Evolutionary conservation across 1,140 invertebrate species (phyloP).

Genomic region (Drosophila bifasciata): DNA sequence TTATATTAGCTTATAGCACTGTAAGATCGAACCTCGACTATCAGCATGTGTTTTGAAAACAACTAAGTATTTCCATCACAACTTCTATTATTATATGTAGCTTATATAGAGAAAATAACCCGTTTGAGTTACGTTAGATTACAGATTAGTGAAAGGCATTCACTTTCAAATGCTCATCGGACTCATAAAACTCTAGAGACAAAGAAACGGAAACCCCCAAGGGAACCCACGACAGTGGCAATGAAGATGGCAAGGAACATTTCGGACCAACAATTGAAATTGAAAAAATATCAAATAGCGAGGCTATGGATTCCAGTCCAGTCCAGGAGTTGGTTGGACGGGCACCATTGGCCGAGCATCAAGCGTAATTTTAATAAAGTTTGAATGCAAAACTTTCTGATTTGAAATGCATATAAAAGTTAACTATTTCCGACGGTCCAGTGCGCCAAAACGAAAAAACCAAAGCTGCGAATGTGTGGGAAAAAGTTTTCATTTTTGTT

Average conservation of each 20-base stretch:
- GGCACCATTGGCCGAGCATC: conserved; percentile 56
- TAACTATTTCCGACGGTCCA: conserved; percentile 73
- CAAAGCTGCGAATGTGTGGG: conserved; percentile 59
- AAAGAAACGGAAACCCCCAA: conserved; percentile 15
- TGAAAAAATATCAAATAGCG: conserved; percentile 46
- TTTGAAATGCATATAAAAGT: conserved; percentile 81
- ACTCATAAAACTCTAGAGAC: conserved; percentile 7
- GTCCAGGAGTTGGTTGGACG: conserved; percentile 2
- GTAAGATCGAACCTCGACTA: too few species aligned
- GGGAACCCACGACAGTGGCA: conserved; percentile 9
- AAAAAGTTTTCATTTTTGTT: conserved; percentile 54
- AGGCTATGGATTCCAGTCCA: conserved; percentile 11
- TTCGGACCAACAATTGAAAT: conserved; percentile 31
- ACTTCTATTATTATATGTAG: too few species aligned
- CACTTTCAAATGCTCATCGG: background rate
- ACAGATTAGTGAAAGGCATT: background rate
- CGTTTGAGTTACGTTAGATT: too few species aligned
- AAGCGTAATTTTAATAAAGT: conserved; percentile 79
- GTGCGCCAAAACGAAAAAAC: conserved; percentile 39
- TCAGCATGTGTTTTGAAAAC: too few species aligned
- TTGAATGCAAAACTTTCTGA: conserved; percentile 79
- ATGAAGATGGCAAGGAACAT: conserved; percentile 33
- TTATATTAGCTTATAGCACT: too few species aligned
- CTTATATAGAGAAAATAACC: too few species aligned
- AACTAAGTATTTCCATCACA: too few species aligned